Evolutionary conservation across 1,140 invertebrate species (phyloP), one percentile per base, ranked within the genome.

Genomic region (Hypothenemus hampei): DNA sequence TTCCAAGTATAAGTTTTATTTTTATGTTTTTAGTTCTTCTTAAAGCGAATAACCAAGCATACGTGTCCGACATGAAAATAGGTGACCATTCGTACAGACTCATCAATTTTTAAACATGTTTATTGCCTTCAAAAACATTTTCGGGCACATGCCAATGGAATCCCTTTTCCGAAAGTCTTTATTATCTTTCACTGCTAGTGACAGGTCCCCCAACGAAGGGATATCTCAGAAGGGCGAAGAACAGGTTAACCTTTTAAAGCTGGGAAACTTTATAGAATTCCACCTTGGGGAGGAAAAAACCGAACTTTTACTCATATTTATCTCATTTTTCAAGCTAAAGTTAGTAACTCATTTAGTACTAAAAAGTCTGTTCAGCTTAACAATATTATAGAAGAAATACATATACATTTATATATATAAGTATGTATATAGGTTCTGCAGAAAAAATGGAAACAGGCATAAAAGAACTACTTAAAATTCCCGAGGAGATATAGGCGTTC

Each of bases 181-280:
- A 47, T 47, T 47, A 47, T 47, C 45, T 47, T 35, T 47, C 29
- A 47, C 26, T 47, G 45, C 18, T 33, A 33, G 16, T 47, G 45
- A 47, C 45, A 47, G 31, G 45, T 47, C 45, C 45, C 45, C 31
- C 35, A 47, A 47, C 45, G 45, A 47, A 35, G 45, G 45, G 29
- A 47, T 47, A 45, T 47, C 45, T 47, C 45, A 35, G 45, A 47
- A 35, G 29, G 45, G 45, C 26, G n/a, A n/a, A n/a, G 31, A 16
- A 8, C 10, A 19, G 45, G 26, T 47, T 47, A 47, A 47, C 45
- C 45, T 35, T 33, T 22, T 47, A 47, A n/a, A 35, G 45, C 16
- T 15, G 1, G 45, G 19, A 23, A 47, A 47, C 26, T 47, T 47
- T 47, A 47, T 47, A 47, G 19, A 47, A 33, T 47, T 35, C 26